These are phyloP conservation scores for Macropus fuliginosus DNA, from an alignment of 2,797 vertebrate genomes.

Conservation along the genomic window DNA sequence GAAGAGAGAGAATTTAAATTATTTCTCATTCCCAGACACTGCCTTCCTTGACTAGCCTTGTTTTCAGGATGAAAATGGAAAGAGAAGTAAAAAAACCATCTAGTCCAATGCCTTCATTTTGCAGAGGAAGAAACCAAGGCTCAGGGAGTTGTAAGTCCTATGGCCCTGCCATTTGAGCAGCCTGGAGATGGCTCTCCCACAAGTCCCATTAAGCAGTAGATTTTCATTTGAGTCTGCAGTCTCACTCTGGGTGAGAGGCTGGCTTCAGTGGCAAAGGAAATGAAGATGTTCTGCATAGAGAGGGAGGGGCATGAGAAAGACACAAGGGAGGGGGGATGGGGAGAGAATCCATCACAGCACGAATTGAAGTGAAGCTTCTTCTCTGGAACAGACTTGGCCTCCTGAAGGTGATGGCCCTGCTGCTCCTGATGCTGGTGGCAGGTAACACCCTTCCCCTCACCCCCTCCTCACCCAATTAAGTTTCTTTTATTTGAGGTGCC, in stretches of 20 bases:
- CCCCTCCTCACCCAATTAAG: accelerated
- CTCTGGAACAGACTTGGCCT: neutral
- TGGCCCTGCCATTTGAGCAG: neutral
- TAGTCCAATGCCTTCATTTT: neutral
- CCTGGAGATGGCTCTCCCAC: neutral
- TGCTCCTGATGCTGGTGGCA: neutral
- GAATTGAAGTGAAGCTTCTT: neutral
- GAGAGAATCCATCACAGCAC: neutral
- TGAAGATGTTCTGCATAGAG: constrained; percentile 21
- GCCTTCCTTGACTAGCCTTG: neutral
- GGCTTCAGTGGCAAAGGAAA: constrained; percentile 59
- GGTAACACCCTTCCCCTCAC: neutral
- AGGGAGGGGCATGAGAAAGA: constrained; percentile 55
- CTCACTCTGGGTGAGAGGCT: constrained; percentile 6
- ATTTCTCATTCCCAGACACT: neutral
- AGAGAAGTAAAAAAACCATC: neutral
- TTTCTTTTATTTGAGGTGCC: neutral
- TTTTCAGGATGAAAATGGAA: neutral
- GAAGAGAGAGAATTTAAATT: neutral
- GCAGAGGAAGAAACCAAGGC: neutral
- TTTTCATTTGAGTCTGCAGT: neutral
- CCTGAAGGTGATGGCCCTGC: neutral
- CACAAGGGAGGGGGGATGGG: neutral
- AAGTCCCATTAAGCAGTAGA: neutral
- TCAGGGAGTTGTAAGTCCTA: neutral